These are phyloP conservation scores for Seriola quinqueradiata DNA, from an alignment of 2,113 vertebrate genomes.

Conservation along the genomic window DNA sequence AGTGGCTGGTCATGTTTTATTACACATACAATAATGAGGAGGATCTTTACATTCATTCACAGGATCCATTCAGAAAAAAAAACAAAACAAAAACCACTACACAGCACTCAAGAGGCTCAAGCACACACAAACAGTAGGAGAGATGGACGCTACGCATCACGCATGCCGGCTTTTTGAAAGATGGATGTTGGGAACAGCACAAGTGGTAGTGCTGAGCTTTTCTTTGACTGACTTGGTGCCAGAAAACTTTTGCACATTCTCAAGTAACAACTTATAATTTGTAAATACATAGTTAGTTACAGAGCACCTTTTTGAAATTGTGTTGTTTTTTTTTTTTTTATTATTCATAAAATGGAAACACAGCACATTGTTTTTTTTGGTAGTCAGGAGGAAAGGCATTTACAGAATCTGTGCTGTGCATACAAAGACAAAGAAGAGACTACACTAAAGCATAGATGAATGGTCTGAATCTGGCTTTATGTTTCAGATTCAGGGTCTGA, in stretches of 20 bases:
- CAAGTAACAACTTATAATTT: constrained; percentile 27
- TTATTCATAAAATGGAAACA: constrained; percentile 50
- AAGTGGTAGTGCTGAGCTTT: constrained; percentile 28
- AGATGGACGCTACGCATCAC: constrained; percentile 38
- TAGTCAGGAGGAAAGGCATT: constrained; percentile 61
- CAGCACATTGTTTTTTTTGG: constrained; percentile 61
- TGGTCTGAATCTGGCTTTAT: constrained; percentile 35
- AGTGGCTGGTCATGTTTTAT: constrained; percentile 80
- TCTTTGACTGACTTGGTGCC: neutral
- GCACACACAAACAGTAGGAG: constrained; percentile 42
- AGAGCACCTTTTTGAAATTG: constrained; percentile 81
- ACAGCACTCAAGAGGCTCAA: constrained; percentile 51
- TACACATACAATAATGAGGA: constrained; percentile 71
- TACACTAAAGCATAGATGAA: constrained; percentile 34
- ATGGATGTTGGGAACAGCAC: constrained; percentile 43
- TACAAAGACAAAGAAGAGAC: constrained; percentile 28
- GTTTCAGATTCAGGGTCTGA: constrained; percentile 34
- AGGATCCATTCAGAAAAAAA: constrained; percentile 56
- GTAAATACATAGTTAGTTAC: constrained; percentile 58
- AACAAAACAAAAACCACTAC: constrained; percentile 21
- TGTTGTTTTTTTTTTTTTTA: constrained; percentile 41
- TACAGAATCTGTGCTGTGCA: constrained; percentile 27
- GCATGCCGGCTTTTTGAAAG: constrained; percentile 38
- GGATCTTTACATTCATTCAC: constrained; percentile 78
- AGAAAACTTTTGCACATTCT: constrained; percentile 51